Base-by-base conservation (phyloP, 2,888 invertebrate species). In the Bugula neritina region DNA sequence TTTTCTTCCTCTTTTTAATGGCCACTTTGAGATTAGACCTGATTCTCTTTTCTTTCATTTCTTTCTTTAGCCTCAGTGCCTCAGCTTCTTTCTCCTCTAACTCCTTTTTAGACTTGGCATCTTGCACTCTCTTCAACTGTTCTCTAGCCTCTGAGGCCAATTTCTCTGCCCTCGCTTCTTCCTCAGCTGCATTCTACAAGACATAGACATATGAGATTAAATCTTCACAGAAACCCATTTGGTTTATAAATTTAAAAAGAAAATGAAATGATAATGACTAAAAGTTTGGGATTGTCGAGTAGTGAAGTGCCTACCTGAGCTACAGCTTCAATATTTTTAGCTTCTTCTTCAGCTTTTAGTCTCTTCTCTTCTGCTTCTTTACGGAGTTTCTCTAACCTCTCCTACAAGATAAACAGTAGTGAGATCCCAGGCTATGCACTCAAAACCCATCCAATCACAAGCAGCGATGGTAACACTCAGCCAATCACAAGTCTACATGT, bases 1-100 rank as follows among this genome's bases (percentile, higher is more conserved):
- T 78, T 34, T 74, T 75, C 72, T 81, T 80, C 13, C 79, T 74
- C 29, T 78, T 75, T 74, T 81, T 82, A 74, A 82, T 79, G 25
- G 82, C 80, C n/a, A 80, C 80, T 75, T 80, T 81, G 73, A 81
- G 75, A 69, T 78, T 77, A 72, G 79, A 79, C n/a, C 80, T 73
- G 5, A 81, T 75, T 31, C 77, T 76, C 73, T 77, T 78, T 71
- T 80, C 76, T 31, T 75, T 76, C 71, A 76, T 69, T n/a, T 79
- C 80, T 79, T 71, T 54, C 27, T 63, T 58, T 21, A 23, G 27
- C 29, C 27, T 58, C 21, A 55, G 52, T n/a, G 55, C 71, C 29
- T 71, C 35, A 21, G 55, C 71, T 54, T 71, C 71, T 27, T 79
- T 78, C 71, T 76, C 75, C 58, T 78, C 78, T 57, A 78, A 75